Base-by-base conservation (phyloP, 2,113 vertebrate genomes). In the Callionymus lyra region DNA sequence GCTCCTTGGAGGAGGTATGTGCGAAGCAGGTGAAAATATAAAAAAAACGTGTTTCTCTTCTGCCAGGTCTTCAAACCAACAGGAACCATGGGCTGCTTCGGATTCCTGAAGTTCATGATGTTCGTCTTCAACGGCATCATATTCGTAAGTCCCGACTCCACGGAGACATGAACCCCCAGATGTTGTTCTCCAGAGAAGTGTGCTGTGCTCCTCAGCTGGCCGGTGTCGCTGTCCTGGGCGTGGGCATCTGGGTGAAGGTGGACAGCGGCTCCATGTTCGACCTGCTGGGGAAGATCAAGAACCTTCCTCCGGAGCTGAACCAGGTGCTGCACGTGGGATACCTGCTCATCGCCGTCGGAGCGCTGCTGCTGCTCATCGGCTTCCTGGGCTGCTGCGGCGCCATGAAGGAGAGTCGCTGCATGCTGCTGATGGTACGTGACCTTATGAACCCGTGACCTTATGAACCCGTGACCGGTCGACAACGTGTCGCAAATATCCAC, bases 171-270 rank as follows among this genome's bases (percentile, higher is more conserved):
- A 12, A 10, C 15, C 6, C 9, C 12, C 34, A 35, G 12, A 35
- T 35, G 38, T 10, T 6, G 6, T 6, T 9, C 1, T 12, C 5
- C 6, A 27, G 16, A 12, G 6, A 18, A 11, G 9, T 40, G 38
- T 18, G 10, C 37, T 9, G 6, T 4, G 21, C 52, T 34, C 31
- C 10, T 12, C 71, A 90, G 89, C 2, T 90, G 53, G 84, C 85
- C 0, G 89, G 89, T 16, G 59, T 31, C 1, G 75, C 59, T 36
- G 63, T 91, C 52, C 65, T 89, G 42, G 86, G 77, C 1, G 75
- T 91, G 2, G 88, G 88, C 10, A 80, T 89, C 62, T 90, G 87
- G 86, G 79, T 89, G 49, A 89, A 90, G 50, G 82, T 87, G 65
- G 85, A 89, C 59, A 83, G 78, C 1, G 46, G 71, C 27, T 87